Percentiles rank a stretch among this genome's conserved stretches.
These are phyloP conservation scores for Caenorhabditis sp. DNA, from an alignment of 2,888 invertebrate species.

Conservation along the genomic window DNA sequence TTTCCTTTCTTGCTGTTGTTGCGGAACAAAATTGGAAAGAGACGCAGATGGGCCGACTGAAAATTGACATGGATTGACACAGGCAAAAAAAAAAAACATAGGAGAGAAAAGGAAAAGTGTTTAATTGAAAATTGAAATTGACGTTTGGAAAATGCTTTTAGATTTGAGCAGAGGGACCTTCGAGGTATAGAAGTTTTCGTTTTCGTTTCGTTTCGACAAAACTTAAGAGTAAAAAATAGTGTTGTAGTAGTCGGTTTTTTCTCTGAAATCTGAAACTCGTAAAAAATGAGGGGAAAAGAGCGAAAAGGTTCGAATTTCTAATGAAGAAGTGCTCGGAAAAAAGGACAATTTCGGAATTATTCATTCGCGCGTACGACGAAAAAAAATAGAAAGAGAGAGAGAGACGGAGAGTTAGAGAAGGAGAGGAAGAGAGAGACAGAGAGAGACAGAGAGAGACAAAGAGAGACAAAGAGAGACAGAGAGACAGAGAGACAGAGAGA, in stretches of 20 bases:
- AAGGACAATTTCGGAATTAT: background rate
- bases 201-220: no score
- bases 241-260: no score
- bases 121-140: conserved; percentile 2
- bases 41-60: background rate
- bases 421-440: no score
- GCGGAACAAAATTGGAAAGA: conserved; percentile 2
- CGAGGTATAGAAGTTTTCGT: background rate
- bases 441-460: no score
- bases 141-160: background rate
- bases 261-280: background rate
- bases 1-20: no score
- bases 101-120: conserved; percentile 1
- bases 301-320: conserved; percentile 6
- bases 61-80: background rate
- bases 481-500: no score
- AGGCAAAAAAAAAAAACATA: background rate
- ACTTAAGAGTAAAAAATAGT: background rate
- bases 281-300: background rate
- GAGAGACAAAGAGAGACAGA: no score
- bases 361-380: background rate
- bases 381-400: background rate
- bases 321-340: background rate
- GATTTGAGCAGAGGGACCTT: no score
- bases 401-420: no score